phyloP scores from a whole-genome alignment of 2,113 vertebrate species.

The Xiphophorus maculatus region DNA sequence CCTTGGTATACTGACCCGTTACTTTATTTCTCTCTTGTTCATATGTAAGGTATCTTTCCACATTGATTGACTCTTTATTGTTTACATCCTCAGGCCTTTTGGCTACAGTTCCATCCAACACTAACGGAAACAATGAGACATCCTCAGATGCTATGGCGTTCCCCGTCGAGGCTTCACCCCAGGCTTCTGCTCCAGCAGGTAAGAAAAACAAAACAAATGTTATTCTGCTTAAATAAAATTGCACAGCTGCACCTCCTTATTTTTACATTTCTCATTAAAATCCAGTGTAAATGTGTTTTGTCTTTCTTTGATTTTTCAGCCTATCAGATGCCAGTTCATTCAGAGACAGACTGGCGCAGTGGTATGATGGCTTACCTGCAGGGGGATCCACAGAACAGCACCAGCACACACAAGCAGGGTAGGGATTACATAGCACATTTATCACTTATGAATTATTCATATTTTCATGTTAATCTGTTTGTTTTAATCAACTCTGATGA shows the following conservation, averaged over 20 bases:
- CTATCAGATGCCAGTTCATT: constrained; percentile 64
- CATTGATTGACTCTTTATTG: not conserved
- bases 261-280: not conserved
- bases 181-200: constrained; percentile 57
- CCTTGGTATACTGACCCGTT: constrained; percentile 80
- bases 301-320: constrained; percentile 47
- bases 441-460: too few relatives aligned
- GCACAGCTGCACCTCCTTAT: not conserved
- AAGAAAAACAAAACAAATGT: not conserved
- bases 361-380: constrained; percentile 70
- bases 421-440: not conserved
- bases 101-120: constrained; percentile 77
- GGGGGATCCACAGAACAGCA: constrained; percentile 54
- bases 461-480: not conserved
- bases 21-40: not conserved
- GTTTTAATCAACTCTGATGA: not conserved
- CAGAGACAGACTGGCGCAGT: constrained; percentile 74
- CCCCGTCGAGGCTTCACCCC: constrained; percentile 41
- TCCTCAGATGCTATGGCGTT: constrained; percentile 57
- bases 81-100: constrained; percentile 70
- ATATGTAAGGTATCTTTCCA: not conserved
- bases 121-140: constrained; percentile 45
- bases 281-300: too few relatives aligned
- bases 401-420: constrained; percentile 67
- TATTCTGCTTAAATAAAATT: not conserved